Evolutionary conservation across 2,888 invertebrate genomes (phyloP).

Genomic region (Pycnomerus fuliginosus): DNA sequence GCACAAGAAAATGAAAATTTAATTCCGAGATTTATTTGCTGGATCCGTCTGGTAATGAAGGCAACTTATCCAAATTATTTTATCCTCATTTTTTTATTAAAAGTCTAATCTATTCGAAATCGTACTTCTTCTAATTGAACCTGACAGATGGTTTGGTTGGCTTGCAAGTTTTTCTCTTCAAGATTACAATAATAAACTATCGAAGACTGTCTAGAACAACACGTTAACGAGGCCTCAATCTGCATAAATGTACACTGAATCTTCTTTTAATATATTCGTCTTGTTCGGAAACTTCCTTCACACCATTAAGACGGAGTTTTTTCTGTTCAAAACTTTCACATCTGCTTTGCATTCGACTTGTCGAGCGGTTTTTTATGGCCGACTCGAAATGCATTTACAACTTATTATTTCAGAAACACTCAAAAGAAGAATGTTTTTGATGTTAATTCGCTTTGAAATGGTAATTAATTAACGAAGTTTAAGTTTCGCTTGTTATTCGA

Average conservation of each 20-base stretch:
- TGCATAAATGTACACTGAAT: slow-evolving; percentile 41
- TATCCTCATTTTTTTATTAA: slow-evolving; percentile 15
- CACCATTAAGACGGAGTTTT: slow-evolving; percentile 35
- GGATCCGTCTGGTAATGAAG: too few species aligned
- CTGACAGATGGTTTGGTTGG: too few species aligned
- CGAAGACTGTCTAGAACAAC: too few species aligned
- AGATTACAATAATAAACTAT: too few species aligned
- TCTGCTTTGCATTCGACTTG: slow-evolving; percentile 30
- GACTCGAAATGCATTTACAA: slow-evolving; percentile 19
- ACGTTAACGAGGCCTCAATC: slow-evolving; percentile 39
- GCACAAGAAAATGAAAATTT: slow-evolving; percentile 30
- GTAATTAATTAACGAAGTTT: too few species aligned
- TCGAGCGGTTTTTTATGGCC: slow-evolving; percentile 19
- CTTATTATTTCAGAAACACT: slow-evolving; percentile 12
- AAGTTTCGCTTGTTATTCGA: too few species aligned
- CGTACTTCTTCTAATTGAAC: too few species aligned
- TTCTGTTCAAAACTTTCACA: slow-evolving; percentile 31
- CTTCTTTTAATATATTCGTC: slow-evolving; percentile 36
- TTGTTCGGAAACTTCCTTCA: slow-evolving; percentile 32
- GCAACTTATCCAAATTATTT: slow-evolving; percentile 6
- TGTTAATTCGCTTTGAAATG: too few species aligned
- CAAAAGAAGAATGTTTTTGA: too few species aligned
- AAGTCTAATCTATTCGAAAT: too few species aligned
- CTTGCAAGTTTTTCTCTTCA: too few species aligned
- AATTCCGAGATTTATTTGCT: slow-evolving; percentile 34